phyloP scores from a whole-genome alignment of 2,797 vertebrate species.

The Pogoniulus pusillus region DNA sequence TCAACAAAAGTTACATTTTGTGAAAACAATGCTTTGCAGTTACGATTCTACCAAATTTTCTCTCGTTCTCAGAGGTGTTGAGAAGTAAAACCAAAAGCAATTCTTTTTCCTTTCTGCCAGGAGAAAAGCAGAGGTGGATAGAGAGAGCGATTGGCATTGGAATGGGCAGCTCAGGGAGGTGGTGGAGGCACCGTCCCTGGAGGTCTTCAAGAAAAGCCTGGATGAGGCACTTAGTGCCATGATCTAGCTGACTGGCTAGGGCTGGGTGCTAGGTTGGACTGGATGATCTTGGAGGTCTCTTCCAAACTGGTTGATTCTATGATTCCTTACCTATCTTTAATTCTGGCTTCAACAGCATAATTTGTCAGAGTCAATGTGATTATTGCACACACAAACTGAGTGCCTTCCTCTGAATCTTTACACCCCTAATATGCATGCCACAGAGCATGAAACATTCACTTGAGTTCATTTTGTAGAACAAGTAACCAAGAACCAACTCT shows the following conservation, averaged over 20 bases:
- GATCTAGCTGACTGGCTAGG: too few species aligned
- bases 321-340: neutral
- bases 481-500: neutral
- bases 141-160: too few species aligned
- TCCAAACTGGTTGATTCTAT: too few species aligned
- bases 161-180: too few species aligned
- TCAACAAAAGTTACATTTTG: neutral
- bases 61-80: neutral
- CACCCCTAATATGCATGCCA: rapidly evolving
- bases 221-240: too few species aligned
- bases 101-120: neutral
- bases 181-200: too few species aligned
- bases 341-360: neutral
- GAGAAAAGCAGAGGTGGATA: neutral
- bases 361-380: neutral
- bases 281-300: too few species aligned
- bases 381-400: neutral
- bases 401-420: neutral
- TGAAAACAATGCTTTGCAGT: neutral
- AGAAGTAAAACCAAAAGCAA: neutral
- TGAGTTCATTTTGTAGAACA: neutral
- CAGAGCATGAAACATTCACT: neutral
- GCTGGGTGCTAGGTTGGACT: too few species aligned
- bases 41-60: rapidly evolving
- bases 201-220: too few species aligned